A percentile compares a stretch with the other conserved stretches of the same genome.
Evolutionary conservation across 2,888 invertebrate genomes (phyloP).

Genomic region (Cerceris ruficornis): DNA sequence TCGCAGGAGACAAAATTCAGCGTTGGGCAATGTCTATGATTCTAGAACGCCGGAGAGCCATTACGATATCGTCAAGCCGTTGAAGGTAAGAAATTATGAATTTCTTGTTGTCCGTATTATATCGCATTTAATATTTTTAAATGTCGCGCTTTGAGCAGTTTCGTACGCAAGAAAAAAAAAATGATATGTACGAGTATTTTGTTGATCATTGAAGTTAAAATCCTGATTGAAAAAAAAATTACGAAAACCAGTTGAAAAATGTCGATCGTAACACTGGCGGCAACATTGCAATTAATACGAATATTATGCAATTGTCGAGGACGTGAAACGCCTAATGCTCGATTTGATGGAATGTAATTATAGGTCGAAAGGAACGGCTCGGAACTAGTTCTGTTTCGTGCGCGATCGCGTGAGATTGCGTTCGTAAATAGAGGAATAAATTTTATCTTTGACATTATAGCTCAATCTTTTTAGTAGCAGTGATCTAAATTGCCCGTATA

Average conservation of each 20-base stretch:
- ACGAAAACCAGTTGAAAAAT: neutral
- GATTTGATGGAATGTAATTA: constrained; percentile 1
- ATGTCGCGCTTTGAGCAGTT: no score
- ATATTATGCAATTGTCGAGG: neutral
- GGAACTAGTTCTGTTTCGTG: neutral
- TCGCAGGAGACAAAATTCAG: constrained; percentile 73
- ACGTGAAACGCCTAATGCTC: neutral
- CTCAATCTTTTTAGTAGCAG: no score
- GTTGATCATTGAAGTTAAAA: no score
- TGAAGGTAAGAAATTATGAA: constrained; percentile 73
- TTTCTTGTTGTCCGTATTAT: neutral
- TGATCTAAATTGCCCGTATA: no score
- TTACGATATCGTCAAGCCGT: constrained; percentile 80
- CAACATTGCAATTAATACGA: neutral
- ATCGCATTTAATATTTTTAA: neutral
- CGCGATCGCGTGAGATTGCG: neutral
- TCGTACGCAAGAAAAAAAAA: no score
- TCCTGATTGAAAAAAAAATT: neutral
- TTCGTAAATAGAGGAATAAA: neutral
- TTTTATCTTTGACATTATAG: neutral
- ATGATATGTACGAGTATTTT: no score
- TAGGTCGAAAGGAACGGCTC: neutral
- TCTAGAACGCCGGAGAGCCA: constrained; percentile 77
- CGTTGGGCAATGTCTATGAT: constrained; percentile 72
- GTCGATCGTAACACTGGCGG: neutral